These are phyloP conservation scores for Semnornis frantzii DNA, from an alignment of 2,113 vertebrate species.

Conservation along the genomic window DNA sequence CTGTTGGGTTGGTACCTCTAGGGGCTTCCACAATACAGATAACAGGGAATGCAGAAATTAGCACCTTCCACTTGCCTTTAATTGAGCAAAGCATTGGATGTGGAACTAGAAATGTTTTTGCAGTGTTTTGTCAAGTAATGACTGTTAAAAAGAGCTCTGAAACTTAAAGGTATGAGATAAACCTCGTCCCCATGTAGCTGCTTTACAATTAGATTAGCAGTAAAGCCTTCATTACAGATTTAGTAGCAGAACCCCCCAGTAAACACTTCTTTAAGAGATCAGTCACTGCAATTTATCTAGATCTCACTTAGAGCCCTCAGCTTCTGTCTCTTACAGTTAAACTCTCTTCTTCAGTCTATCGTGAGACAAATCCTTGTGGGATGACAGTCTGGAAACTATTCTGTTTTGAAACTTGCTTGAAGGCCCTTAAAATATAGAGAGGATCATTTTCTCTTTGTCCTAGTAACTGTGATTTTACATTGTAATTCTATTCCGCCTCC, in stretches of 20 bases:
- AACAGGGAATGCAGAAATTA: neutral
- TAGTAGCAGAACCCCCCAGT: neutral
- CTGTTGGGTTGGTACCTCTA: neutral
- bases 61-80: neutral
- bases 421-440: neutral
- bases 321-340: neutral
- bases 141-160: neutral
- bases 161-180: neutral
- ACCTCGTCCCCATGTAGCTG: constrained; percentile 29
- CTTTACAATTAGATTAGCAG: constrained; percentile 24
- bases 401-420: neutral
- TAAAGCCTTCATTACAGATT: constrained; percentile 12
- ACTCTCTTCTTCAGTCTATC: neutral
- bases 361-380: neutral
- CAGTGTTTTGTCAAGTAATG: constrained; percentile 14
- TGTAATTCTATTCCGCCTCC: neutral
- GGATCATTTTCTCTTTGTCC: neutral
- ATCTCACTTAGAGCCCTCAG: neutral
- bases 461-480: neutral
- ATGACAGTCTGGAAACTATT: neutral
- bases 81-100: neutral
- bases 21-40: neutral
- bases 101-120: neutral
- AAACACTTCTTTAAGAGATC: constrained; percentile 26
- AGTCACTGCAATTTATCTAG: neutral